Percentiles rank a stretch among this genome's conserved stretches.
phyloP scores from a whole-genome alignment of 1,140 invertebrate species.

The Apis mellifera region DNA sequence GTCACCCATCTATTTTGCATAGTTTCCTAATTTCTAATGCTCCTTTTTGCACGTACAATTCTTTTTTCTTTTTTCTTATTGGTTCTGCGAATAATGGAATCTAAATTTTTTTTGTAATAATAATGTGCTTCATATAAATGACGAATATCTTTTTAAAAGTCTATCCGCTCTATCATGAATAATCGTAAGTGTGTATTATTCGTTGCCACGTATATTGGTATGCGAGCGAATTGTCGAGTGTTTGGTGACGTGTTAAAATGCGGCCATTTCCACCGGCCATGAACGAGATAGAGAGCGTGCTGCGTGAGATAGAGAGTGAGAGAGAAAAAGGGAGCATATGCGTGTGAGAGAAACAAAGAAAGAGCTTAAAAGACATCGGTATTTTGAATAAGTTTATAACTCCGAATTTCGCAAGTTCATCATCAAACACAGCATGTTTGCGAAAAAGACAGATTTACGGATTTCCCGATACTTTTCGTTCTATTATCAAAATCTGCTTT shows the following conservation, averaged over 20 bases:
- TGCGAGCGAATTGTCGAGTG: constrained; percentile 62
- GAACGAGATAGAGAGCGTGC: constrained; percentile 39
- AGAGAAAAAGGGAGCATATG: not conserved
- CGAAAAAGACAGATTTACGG: not conserved
- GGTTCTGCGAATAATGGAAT: too few species aligned
- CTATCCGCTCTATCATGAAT: not conserved
- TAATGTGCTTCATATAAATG: not conserved
- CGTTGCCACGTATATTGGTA: constrained; percentile 43
- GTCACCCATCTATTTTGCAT: constrained; percentile 1
- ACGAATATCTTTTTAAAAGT: not conserved
- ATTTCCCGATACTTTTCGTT: not conserved
- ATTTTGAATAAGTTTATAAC: not conserved
- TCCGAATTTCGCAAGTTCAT: constrained; percentile 24
- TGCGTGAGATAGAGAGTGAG: constrained; percentile 31
- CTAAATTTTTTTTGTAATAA: not conserved
- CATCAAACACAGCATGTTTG: not conserved
- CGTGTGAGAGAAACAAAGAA: not conserved
- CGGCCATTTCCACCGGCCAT: constrained; percentile 65
- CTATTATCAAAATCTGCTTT: not conserved
- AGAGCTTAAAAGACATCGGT: constrained; percentile 17
- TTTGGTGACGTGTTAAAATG: constrained; percentile 74
- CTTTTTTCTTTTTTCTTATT: too few species aligned
- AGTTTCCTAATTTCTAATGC: not conserved
- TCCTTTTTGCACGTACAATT: not conserved
- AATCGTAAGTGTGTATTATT: constrained; percentile 44